Base-by-base conservation (phyloP, 2,113 vertebrate genomes). In the Chloebia gouldiae region DNA sequence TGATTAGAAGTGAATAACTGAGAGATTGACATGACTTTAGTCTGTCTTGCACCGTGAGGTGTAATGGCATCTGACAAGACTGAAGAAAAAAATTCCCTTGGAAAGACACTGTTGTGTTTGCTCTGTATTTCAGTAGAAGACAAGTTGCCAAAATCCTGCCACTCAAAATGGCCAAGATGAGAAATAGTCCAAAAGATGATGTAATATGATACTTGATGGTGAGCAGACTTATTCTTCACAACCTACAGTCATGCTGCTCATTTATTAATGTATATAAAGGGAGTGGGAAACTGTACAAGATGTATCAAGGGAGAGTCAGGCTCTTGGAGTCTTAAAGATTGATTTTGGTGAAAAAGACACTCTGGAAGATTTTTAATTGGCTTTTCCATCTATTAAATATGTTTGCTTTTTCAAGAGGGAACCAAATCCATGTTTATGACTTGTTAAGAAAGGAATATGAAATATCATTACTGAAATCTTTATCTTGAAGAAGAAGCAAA, bases 1-100 rank as follows among this genome's bases (percentile, higher is more conserved):
- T 89, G 83, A 81, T 92, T 91, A 87, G 65, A 82, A 92, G 57
- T 92, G 72, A 92, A 23, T 73, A 89, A 75, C 76, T 86, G 64
- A 76, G 82, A 64, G 78, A 51, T 53, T 86, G 79, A 86, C 75
- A 35, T 70, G 51, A 68, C 81, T 86, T 81, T 59, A 63, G 44
- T 83, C 66, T 90, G 7, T 51, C 78, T 91, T 68, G 49, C 66
- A 57, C 53, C 0, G 0, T 45, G 75, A 86, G 70, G 40, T 72
- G 60, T 83, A 88, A 63, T 23, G 33, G 69, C 73, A 78, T 82
- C 68, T 90, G 66, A 85, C 57, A 82, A 93, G 68, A 64, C 49
- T 60, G 72, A 95, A 86, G 50, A n/a, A 63, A 66, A 87, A 84
- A 72, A 60, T 76, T 68, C 56, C 44, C 23, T 37, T 83, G 72